Evolutionary conservation across 1,140 invertebrate genomes (phyloP), one percentile per base, ranked within the genome.

Genomic region (Neoseiulus cucumeris): DNA sequence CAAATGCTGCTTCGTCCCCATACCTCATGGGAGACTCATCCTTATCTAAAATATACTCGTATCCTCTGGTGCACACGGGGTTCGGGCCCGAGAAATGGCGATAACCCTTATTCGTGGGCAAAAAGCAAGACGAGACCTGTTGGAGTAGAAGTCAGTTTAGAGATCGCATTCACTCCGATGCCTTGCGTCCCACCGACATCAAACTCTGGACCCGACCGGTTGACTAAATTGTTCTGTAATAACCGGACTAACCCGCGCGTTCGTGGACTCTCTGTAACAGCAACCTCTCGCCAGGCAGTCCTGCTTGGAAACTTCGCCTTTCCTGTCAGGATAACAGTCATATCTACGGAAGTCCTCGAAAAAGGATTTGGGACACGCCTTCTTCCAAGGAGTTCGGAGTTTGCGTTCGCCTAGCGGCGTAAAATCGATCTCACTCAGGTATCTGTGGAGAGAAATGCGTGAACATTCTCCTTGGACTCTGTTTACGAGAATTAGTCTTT

Each of bases 1-100:
- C 64, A 1, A 28, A 9, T 9, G 66, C 55, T 7, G 66, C 59
- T 42, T 71, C 70, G 42, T 70, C 69, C 17, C 70, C 69, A 25
- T 68, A 71, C 25, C 69, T 42, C 0, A 67, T 66, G 14, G 70
- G 68, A 0, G 55, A 59, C 22, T 59, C 51, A 20, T 59, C 51
- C 22, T 59, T 59, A 9, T 59, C 51, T 14, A 59, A 33, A 9
- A 59, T 59, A 25, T 29, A 59, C 22, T 59, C 51, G 22, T 59
- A 59, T 14, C 51, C 51, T 14, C 51, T 17, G 2, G 51, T 59
- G 22, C 51, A 59, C 17, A 59, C 51, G 12, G 51, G 22, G 2
- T 25, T 59, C 14, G 51, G 51, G 33, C 51, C 51, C 17, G 51
- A n/a, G 33, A 29, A 25, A 25, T 59, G 51, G 2, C 51, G 14